These are phyloP conservation scores for Aurelia sp. DNA, from an alignment of 30 jellyfish, hydroid and myxozoan genomes.

Conservation along the genomic window DNA sequence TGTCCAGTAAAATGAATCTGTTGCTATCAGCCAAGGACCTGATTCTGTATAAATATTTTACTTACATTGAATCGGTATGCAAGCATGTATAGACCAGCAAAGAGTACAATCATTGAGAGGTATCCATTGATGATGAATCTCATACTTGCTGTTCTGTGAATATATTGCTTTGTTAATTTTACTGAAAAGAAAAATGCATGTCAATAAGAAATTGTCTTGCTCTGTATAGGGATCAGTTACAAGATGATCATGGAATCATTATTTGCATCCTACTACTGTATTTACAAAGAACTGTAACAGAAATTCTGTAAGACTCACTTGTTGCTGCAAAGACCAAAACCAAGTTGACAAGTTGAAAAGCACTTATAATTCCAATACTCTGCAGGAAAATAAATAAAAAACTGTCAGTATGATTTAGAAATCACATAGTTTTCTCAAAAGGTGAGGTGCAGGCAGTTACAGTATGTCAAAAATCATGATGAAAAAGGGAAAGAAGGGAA, in stretches of 20 bases:
- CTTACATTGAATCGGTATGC: slow-evolving; percentile 61
- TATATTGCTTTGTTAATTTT: slow-evolving; percentile 82
- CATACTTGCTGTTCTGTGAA: slow-evolving; percentile 85
- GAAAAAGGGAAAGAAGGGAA: too few relatives aligned
- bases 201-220: too few relatives aligned
- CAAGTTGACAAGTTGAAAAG: slow-evolving; percentile 71
- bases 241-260: too few relatives aligned
- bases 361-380: slow-evolving; percentile 61
- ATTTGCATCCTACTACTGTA: too few relatives aligned
- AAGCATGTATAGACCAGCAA: slow-evolving; percentile 86
- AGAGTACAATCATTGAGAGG: slow-evolving; percentile 76
- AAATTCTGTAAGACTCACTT: slow-evolving; percentile 25
- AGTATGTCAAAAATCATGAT: not conserved
- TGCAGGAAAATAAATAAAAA: slow-evolving; percentile 1
- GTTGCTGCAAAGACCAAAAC: slow-evolving; percentile 75
- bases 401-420: too few relatives aligned
- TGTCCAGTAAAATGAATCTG: too few relatives aligned
- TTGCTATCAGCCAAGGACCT: too few relatives aligned
- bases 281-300: too few relatives aligned
- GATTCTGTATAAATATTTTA: not conserved
- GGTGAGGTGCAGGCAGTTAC: not conserved
- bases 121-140: slow-evolving; percentile 79
- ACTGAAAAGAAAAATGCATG: slow-evolving; percentile 48
- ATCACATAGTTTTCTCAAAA: too few relatives aligned
- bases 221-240: too few relatives aligned